Conservation (phyloP, 2,797 vertebrate genomes). For the Poliocrania exsul region DNA sequence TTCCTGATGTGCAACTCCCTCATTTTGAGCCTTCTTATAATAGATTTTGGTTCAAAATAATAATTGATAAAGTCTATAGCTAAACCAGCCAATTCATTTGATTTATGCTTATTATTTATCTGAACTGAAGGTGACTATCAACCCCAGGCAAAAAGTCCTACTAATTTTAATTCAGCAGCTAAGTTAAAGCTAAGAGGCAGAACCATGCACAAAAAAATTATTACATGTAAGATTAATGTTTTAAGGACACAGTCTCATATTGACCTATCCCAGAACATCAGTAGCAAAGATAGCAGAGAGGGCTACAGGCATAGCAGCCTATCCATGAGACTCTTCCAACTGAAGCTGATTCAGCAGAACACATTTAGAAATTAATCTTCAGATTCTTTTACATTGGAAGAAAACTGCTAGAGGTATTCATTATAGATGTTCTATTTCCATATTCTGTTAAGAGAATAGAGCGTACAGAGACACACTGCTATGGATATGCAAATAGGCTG, state of each 20-base stretch:
- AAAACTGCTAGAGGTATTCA: neutral
- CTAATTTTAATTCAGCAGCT: conserved; percentile 9
- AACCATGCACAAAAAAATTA: neutral
- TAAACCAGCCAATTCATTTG: conserved; percentile 8
- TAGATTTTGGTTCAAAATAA: neutral
- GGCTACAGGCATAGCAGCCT: neutral
- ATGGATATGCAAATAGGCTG: neutral
- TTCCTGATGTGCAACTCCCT: conserved; percentile 13
- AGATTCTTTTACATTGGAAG: neutral
- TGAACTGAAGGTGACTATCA: neutral
- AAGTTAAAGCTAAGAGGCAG: neutral
- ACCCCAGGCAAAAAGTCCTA: neutral
- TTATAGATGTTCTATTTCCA: neutral
- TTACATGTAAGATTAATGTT: neutral
- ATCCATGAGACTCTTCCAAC: neutral
- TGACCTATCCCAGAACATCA: neutral
- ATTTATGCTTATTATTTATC: neutral
- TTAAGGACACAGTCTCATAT: neutral
- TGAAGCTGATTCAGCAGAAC: neutral
- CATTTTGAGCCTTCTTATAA: neutral
- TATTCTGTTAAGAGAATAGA: neutral
- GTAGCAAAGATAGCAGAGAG: neutral
- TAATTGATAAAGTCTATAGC: neutral
- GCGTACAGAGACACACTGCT: neutral
- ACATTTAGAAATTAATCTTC: neutral